Conservation (phyloP, 2,113 vertebrate genomes). For the Centropus unirufus region DNA sequence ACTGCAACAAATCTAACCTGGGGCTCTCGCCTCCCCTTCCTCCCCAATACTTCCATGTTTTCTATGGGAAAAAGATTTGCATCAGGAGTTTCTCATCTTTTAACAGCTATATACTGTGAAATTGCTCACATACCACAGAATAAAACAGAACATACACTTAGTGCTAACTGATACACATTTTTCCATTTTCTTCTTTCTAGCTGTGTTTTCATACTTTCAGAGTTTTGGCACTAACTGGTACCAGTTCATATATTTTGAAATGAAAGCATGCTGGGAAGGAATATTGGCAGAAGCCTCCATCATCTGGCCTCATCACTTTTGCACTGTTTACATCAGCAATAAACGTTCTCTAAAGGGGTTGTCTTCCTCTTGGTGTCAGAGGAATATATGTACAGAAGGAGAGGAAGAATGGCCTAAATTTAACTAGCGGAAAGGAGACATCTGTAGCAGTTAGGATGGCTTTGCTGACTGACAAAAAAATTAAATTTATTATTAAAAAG, state of each 20-base stretch:
- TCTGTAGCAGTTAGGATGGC: background rate
- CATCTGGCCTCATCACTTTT: constrained; percentile 8
- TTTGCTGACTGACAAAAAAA: constrained; percentile 29
- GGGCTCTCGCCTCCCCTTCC: background rate
- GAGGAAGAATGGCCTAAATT: constrained; percentile 42
- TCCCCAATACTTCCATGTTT: background rate
- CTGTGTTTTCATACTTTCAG: background rate
- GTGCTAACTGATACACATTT: background rate
- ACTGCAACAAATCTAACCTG: background rate
- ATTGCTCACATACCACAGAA: background rate
- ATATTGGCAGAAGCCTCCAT: background rate
- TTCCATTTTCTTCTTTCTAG: background rate
- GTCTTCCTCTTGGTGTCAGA: constrained; percentile 16
- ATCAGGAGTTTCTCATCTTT: background rate
- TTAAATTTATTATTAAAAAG: background rate
- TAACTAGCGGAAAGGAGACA: constrained; percentile 18
- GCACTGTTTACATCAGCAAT: constrained; percentile 49
- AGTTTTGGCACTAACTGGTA: background rate
- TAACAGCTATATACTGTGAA: background rate
- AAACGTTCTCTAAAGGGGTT: constrained; percentile 7
- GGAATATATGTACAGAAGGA: background rate
- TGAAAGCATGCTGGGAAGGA: background rate
- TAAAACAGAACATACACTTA: background rate
- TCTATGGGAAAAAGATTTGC: background rate
- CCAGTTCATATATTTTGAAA: background rate